Evolutionary conservation across 2,113 vertebrate species (phyloP).

Genomic region (Hypanus sabinus): DNA sequence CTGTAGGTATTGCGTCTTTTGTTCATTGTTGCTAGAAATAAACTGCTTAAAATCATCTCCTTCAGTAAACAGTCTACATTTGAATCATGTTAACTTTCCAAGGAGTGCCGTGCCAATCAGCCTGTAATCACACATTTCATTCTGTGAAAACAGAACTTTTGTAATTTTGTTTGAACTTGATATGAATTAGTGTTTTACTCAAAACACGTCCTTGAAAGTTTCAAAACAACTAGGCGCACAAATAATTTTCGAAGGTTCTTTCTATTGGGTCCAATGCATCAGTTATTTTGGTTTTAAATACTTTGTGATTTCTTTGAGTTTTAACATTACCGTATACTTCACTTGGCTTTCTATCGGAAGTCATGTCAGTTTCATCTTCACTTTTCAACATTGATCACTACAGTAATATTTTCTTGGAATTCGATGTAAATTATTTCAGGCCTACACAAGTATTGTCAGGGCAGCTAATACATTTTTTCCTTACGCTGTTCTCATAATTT

Average conservation of each 20-base stretch:
- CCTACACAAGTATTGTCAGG: not conserved
- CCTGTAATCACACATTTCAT: not conserved
- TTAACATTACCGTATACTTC: not conserved
- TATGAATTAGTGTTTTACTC: too few relatives aligned
- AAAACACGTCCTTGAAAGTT: too few relatives aligned
- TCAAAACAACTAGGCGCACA: too few relatives aligned
- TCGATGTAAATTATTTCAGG: not conserved
- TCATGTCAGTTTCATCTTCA: not conserved
- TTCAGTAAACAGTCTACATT: not conserved
- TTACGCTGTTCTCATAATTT: not conserved
- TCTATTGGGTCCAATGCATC: too few relatives aligned
- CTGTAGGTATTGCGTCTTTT: not conserved
- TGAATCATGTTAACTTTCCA: not conserved
- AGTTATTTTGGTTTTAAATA: too few relatives aligned
- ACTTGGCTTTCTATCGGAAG: too few relatives aligned
- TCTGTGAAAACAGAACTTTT: not conserved
- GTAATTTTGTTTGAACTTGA: too few relatives aligned
- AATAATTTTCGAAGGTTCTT: too few relatives aligned
- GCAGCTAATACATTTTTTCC: not conserved
- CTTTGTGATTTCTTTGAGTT: too few relatives aligned
- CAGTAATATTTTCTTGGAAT: not conserved
- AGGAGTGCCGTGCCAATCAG: not conserved
- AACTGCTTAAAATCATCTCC: not conserved
- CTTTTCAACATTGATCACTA: not conserved
- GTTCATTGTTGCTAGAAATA: not conserved